These are phyloP conservation scores for Nettapus auritus DNA, from an alignment of 2,113 vertebrate genomes.

Conservation along the genomic window DNA sequence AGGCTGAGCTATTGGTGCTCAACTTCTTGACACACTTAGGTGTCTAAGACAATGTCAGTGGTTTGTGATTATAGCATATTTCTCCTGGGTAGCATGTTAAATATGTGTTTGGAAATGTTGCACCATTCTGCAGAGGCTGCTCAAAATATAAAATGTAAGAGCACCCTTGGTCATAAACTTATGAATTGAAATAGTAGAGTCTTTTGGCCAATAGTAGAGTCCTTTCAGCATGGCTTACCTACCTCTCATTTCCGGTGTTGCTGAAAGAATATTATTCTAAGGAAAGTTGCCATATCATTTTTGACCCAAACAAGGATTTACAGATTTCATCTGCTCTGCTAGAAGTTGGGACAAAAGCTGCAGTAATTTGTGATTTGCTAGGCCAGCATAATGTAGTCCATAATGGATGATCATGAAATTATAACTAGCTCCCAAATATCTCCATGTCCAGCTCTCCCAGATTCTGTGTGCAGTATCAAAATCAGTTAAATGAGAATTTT, in stretches of 20 bases:
- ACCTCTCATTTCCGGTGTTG: not conserved
- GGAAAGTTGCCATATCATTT: not conserved
- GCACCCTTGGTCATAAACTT: not conserved
- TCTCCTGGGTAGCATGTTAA: not conserved
- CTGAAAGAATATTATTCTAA: not conserved
- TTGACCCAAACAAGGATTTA: not conserved
- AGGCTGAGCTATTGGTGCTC: not conserved
- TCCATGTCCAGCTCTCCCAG: not conserved
- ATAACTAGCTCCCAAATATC: not conserved
- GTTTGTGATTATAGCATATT: not conserved
- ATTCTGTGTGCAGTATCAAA: not conserved
- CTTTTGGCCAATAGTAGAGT: not conserved
- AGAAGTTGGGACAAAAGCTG: not conserved
- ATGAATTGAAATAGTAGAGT: not conserved
- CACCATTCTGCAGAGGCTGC: not conserved
- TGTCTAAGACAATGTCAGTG: not conserved
- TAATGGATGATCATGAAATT: not conserved
- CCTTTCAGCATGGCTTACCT: not conserved
- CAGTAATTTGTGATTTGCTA: not conserved
- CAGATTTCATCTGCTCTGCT: not conserved
- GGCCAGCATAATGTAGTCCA: not conserved
- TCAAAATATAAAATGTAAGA: not conserved
- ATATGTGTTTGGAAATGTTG: not conserved
- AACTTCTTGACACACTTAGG: not conserved
- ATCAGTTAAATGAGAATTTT: not conserved